Conservation (phyloP, 2,888 invertebrate species). For the Taenaris catops region DNA sequence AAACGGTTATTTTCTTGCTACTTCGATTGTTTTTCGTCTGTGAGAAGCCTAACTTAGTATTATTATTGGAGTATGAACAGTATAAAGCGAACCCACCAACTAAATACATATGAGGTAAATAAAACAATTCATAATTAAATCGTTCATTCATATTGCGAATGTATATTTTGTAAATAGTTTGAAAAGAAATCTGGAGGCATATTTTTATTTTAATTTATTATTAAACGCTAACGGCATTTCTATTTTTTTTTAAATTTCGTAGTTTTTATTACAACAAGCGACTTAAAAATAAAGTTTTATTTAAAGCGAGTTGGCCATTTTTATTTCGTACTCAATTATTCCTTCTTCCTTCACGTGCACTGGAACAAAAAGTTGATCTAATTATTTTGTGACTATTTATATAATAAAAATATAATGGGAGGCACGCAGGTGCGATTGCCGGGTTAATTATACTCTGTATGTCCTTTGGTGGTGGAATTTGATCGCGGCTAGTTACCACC, state of each 20-base stretch:
- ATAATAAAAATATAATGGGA: no score
- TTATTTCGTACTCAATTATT: constrained; percentile 26
- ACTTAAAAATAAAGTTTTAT: constrained; percentile 46
- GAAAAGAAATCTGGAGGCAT: constrained; percentile 61
- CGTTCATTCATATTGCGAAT: constrained; percentile 33
- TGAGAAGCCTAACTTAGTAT: no score
- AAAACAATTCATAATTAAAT: constrained; percentile 28
- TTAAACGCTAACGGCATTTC: constrained; percentile 43
- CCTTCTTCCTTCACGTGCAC: constrained; percentile 36
- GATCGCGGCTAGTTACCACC: no score
- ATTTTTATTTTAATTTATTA: constrained; percentile 52
- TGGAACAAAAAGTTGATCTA: constrained; percentile 33
- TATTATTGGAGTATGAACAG: no score
- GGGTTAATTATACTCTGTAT: no score
- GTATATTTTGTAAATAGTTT: constrained; percentile 70
- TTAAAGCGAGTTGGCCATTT: constrained; percentile 30
- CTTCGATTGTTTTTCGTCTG: no score
- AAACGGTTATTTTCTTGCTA: no score
- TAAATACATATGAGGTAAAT: no score
- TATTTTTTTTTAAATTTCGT: constrained; percentile 44
- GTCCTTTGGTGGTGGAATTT: no score
- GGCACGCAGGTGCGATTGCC: no score
- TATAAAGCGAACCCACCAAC: constrained; percentile 42
- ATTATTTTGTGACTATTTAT: no score
- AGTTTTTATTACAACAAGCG: constrained; percentile 42